phyloP scores from a whole-genome alignment of 2,888 invertebrate species.

The Eurytoma adleriae region DNA sequence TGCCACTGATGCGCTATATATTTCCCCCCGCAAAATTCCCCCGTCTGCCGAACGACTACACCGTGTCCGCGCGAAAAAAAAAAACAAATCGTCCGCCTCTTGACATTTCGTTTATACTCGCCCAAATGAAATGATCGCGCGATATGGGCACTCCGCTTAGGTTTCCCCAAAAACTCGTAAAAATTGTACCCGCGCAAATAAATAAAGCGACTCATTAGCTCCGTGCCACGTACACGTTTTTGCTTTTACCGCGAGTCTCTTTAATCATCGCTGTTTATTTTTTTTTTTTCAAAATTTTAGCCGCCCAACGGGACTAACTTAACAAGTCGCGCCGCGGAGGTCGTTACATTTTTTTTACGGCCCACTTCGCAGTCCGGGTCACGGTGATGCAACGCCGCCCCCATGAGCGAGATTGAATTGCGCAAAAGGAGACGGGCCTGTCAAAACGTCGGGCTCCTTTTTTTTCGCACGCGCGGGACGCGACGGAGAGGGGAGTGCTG shows the following conservation, averaged over 20 bases:
- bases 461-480: neutral
- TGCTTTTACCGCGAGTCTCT: too few relatives aligned
- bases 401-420: conserved; percentile 12
- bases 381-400: neutral
- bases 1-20: neutral
- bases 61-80: neutral
- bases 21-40: neutral
- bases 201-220: neutral
- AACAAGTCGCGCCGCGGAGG: conserved; percentile 16
- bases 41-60: neutral
- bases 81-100: neutral
- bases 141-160: too few relatives aligned
- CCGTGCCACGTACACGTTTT: too few relatives aligned
- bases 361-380: neutral
- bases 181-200: too few relatives aligned
- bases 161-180: neutral
- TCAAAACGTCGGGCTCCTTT: neutral
- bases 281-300: neutral
- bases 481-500: neutral
- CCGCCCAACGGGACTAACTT: neutral
- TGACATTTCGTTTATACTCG: neutral
- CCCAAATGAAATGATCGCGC: too few relatives aligned
- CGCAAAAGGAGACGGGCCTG: conserved; percentile 6
- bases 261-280: neutral
- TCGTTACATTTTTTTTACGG: conserved; percentile 24